Evolutionary conservation across 2,888 invertebrate genomes (phyloP), one percentile per base, ranked within the genome.

Genomic region (Odontocolon sp.): DNA sequence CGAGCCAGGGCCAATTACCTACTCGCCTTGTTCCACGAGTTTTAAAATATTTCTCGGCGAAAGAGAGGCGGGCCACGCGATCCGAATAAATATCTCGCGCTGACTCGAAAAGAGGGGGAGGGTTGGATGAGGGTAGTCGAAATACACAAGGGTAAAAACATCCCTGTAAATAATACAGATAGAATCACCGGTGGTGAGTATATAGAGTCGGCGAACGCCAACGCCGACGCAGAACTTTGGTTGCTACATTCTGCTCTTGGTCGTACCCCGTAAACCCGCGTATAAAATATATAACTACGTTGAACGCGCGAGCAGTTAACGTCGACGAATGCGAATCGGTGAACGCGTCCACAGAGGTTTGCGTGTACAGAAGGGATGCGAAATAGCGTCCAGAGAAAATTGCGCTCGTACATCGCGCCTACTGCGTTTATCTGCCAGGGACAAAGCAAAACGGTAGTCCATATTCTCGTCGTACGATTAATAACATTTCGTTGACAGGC

Each of bases 161-260:
- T 76, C 63, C 72, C 78, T 80, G 72, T 80, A 78, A 80, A 80
- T 80, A 78, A 78, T 73, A 47, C 26, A 76, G 80, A 80, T 80
- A 78, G 57, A 80, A 80, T 80, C 80, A 67, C 78, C 54, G 50
- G 45, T 54, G 70, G 67, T 57, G 63, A 77, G 54, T 70, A 26
- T 61, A 28, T 11, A 64, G 33, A 33, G 54, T 63, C 28, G 54
- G 64, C 68, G 42, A 18, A 78, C 45, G 63, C 56, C 57, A 72
- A 76, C 70, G 70, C 47, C 67, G 42, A n/a, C 9, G 16, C 45
- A 40, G n/a, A n/a, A n/a, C n/a, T 40, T 52, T 56, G 28, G 42
- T 42, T 11, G 56, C 68, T 42, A 67, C 33, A 59, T 54, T 38
- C 28, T 61, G n/a, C n/a, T n/a, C n/a, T n/a, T n/a, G n/a, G n/a